phyloP scores from a whole-genome alignment of 1,140 invertebrate genomes.

The Drosophila ironensis region DNA sequence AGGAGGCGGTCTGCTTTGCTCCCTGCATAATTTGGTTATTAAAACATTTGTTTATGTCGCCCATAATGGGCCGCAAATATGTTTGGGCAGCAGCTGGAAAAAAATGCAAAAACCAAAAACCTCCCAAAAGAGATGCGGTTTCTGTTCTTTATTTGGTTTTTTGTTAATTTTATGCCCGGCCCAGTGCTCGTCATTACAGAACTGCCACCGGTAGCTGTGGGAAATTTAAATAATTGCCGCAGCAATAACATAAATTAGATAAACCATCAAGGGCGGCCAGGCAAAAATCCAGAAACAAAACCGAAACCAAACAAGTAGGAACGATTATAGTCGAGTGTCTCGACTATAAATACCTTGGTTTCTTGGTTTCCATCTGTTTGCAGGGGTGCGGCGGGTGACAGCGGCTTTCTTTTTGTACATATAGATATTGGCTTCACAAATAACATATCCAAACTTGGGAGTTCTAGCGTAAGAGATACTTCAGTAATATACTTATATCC shows the following conservation, averaged over 20 bases:
- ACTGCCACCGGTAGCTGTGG: slow-evolving; percentile 12
- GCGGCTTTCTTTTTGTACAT: no score
- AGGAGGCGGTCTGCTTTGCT: slow-evolving; percentile 5
- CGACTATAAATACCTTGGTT: no score
- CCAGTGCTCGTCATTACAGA: slow-evolving; percentile 13
- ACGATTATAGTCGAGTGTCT: no score
- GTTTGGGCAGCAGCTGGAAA: no score
- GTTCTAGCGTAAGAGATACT: no score
- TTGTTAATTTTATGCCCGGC: slow-evolving; percentile 1
- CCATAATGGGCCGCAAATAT: slow-evolving; percentile 62
- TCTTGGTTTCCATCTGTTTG: no score
- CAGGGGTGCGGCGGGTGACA: no score
- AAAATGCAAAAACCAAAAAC: neutral
- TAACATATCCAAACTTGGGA: no score
- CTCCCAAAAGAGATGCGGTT: neutral
- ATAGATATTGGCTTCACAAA: no score
- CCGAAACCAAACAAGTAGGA: neutral
- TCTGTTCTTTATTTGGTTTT: neutral
- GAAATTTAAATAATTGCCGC: slow-evolving; percentile 36
- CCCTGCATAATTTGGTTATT: slow-evolving; percentile 74
- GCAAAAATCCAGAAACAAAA: neutral
- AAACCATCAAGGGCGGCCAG: neutral
- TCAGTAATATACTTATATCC: no score
- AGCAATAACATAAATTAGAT: slow-evolving; percentile 30
- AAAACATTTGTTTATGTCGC: slow-evolving; percentile 75